Conservation (phyloP, 2,888 invertebrate genomes). For the Ormyrus labotus region DNA sequence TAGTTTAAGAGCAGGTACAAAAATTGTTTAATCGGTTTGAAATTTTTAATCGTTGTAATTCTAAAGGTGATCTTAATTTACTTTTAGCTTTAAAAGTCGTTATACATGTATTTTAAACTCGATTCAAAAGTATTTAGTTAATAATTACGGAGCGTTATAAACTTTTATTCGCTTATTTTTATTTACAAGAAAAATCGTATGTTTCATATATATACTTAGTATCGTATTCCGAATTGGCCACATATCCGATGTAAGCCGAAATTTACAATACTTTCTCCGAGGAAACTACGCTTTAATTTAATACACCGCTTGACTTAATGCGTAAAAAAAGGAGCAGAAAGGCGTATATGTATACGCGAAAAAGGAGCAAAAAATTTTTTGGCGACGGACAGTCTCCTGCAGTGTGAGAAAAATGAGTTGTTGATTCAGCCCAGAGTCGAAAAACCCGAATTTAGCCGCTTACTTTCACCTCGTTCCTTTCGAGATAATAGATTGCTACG, state of each 20-base stretch:
- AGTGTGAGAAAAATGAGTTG: constrained; percentile 43
- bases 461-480: constrained; percentile 47
- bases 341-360: background rate
- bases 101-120: too few relatives aligned
- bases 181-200: background rate
- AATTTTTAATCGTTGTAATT: too few relatives aligned
- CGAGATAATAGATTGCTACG: constrained; percentile 16
- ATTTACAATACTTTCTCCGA: constrained; percentile 33
- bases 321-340: background rate
- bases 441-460: constrained; percentile 27
- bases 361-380: constrained; percentile 30
- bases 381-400: constrained; percentile 51
- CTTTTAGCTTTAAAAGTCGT: too few relatives aligned
- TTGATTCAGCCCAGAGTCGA: constrained; percentile 33
- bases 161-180: too few relatives aligned
- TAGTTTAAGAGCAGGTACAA: too few relatives aligned
- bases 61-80: too few relatives aligned
- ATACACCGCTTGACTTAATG: constrained; percentile 5
- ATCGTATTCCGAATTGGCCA: background rate
- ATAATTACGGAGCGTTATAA: too few relatives aligned
- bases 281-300: constrained; percentile 18
- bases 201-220: background rate
- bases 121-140: too few relatives aligned
- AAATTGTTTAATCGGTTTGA: too few relatives aligned
- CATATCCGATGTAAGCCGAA: background rate